A percentile compares a stretch with the other conserved stretches of the same genome.
These are phyloP conservation scores for Paralinhomoeus sp. DNA, from an alignment of 2,888 invertebrate genomes.

Conservation along the genomic window DNA sequence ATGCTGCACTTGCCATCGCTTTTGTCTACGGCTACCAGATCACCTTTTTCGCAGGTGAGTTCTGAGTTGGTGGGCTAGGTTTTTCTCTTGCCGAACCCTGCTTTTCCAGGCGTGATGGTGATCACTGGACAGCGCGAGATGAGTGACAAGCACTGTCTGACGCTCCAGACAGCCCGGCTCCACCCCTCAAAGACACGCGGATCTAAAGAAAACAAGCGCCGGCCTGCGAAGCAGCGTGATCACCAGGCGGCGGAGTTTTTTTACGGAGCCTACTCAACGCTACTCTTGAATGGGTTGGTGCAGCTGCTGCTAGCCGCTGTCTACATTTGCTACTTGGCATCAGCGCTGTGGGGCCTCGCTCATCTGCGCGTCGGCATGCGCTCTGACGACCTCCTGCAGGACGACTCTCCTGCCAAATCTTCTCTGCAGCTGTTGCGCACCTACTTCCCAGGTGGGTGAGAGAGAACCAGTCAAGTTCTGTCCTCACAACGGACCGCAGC, in stretches of 20 bases:
- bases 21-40: constrained; percentile 76
- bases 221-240: constrained; percentile 1
- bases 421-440: constrained; percentile 74
- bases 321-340: constrained; percentile 53
- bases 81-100: no score
- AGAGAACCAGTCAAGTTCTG: no score
- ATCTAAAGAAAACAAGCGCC: background rate
- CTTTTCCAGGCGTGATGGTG: constrained; percentile 45
- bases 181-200: background rate
- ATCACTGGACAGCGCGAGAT: constrained; percentile 5
- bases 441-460: constrained; percentile 57
- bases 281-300: constrained; percentile 16
- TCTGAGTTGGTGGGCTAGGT: no score
- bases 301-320: constrained; percentile 37
- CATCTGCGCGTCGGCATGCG: constrained; percentile 71
- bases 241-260: constrained; percentile 18
- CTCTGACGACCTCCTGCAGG: constrained; percentile 59
- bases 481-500: background rate
- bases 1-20: constrained; percentile 70
- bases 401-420: constrained; percentile 69
- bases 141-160: constrained; percentile 14
- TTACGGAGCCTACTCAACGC: constrained; percentile 16
- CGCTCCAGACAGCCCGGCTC: constrained; percentile 8
- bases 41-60: constrained; percentile 57
- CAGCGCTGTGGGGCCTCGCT: constrained; percentile 62